These are phyloP conservation scores for Porites lobata DNA, from an alignment of 92 coral and sea anemone genomes.

Conservation along the genomic window DNA sequence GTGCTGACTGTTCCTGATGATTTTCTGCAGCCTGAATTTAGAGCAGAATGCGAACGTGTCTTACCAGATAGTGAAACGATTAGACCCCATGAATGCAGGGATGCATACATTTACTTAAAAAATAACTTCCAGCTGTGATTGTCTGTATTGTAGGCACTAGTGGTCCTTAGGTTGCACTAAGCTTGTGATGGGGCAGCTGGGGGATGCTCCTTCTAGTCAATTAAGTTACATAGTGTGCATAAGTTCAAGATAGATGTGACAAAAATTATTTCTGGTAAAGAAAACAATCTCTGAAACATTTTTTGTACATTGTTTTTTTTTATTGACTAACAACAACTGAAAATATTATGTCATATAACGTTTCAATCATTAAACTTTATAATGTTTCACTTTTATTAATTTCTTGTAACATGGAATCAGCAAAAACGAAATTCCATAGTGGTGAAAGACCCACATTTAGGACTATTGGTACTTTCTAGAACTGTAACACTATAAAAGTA, in stretches of 20 bases:
- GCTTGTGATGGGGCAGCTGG: slow-evolving; percentile 23
- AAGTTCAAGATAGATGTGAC: slow-evolving; percentile 27
- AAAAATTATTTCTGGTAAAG: slow-evolving; percentile 16
- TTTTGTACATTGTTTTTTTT: not conserved
- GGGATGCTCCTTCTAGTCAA: slow-evolving; percentile 22
- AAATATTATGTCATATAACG: not conserved
- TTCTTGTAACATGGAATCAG: slow-evolving; percentile 14
- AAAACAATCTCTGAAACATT: slow-evolving; percentile 25
- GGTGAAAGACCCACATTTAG: slow-evolving; percentile 18
- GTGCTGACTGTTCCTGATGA: slow-evolving; percentile 59
- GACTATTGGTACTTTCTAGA: slow-evolving; percentile 33
- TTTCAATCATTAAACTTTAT: too few species aligned
- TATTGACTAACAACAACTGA: slow-evolving; percentile 34
- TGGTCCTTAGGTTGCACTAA: slow-evolving; percentile 16
- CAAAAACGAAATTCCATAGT: slow-evolving; percentile 30
- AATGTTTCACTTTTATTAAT: not conserved
- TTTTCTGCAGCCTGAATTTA: slow-evolving; percentile 41
- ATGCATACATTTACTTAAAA: slow-evolving; percentile 53
- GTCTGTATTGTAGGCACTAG: slow-evolving; percentile 4
- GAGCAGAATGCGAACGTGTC: slow-evolving; percentile 55
- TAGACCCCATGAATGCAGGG: slow-evolving; percentile 57
- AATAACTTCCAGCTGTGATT: slow-evolving; percentile 22
- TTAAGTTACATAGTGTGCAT: slow-evolving; percentile 2
- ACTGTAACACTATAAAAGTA: slow-evolving; percentile 10
- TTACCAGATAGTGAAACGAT: slow-evolving; percentile 58